Evolutionary conservation across 2,113 vertebrate species (phyloP), one percentile per base, ranked within the genome.

Genomic region (Percopsis transmontana): DNA sequence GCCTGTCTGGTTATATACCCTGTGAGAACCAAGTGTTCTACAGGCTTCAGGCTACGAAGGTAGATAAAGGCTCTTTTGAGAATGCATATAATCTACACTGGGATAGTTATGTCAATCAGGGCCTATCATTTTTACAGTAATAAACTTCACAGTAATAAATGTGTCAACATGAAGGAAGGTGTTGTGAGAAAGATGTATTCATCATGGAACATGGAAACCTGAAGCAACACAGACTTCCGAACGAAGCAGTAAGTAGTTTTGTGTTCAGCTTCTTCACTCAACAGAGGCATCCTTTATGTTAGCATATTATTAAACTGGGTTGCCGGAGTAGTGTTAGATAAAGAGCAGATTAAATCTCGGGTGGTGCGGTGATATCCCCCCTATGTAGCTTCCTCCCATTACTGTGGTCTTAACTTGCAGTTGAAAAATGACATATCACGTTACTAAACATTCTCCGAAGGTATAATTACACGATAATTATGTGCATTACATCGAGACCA

Each of bases 391-490:
- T 56, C 58, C 61, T 70, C 53, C 54, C 52, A 19, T 72, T 66
- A 71, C 68, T 72, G 55, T 69, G 53, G 71, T 72, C 47, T 74
- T 47, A 74, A 65, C 54, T 58, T 63, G 70, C 24, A 60, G 55
- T 74, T 78, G 66, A 75, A 80, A 79, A 75, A 71, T 76, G 67
- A 58, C 58, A 80, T 78, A 85, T 71, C 73, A 48, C 72, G 66
- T 85, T 85, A 82, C 85, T 82, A 76, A 85, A 86, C 74, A 79
- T 65, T 62, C 71, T 67, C 71, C 58, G 56, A 83, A 71, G 66
- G 68, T 83, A 70, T 76, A 86, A 89, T 89, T 86, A 85, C 81
- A 80, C 73, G 65, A 74, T 80, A 83, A 81, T 85, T 88, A 77
- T 70, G 80, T 67, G 52, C 69, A 77, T 88, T 74, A 79, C 78